Evolutionary conservation across 2,888 invertebrate genomes (phyloP), one percentile per base, ranked within the genome.

Genomic region (Drosophila dives): DNA sequence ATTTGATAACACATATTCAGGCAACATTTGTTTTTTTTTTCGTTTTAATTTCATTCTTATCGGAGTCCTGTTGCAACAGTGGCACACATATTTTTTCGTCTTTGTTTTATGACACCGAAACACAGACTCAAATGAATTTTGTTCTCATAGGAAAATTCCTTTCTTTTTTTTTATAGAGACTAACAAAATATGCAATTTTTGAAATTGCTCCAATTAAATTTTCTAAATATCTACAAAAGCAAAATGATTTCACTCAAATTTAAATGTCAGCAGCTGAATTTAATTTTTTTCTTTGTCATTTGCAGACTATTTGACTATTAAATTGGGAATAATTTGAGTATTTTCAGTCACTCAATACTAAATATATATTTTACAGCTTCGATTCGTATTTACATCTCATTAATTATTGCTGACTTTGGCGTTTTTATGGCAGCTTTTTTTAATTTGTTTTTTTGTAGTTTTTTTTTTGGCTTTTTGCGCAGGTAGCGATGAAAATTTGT

Each of bases 401-500:
- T 62, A 50, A 49, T n/a, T n/a, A 4, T 10, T 11, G 36, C 11
- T 12, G 26, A 26, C 4, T 26, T 1, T 26, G 7, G 6, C 54
- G 7, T 23, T 54, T 54, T 53, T 34, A 8, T 53, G 3, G n/a
- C 50, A 8, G 20, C 0, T 38, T 29, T 42, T 40, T 26, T 1
- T 20, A 8, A 29, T 6, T 6, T 15, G 5, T 12, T 12, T 50
- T n/a, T 32, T 33, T 20, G 12, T 15, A 10, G 3, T 3, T 55
- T 62, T 55, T 15, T 33, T 78, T 80, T 32, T 40, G 67, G 83
- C 83, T 20, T 32, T 79, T 75, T 29, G 40, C 65, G 83, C 83
- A 83, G 83, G 72, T 75, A 82, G 88, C 79, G 69, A 84, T 72
- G 82, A 51, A 77, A 83, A 83, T 87, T 83, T 83, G 88, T 88